These are phyloP conservation scores for Iguana delicatissima DNA, from an alignment of 2,797 vertebrate species.

Conservation along the genomic window DNA sequence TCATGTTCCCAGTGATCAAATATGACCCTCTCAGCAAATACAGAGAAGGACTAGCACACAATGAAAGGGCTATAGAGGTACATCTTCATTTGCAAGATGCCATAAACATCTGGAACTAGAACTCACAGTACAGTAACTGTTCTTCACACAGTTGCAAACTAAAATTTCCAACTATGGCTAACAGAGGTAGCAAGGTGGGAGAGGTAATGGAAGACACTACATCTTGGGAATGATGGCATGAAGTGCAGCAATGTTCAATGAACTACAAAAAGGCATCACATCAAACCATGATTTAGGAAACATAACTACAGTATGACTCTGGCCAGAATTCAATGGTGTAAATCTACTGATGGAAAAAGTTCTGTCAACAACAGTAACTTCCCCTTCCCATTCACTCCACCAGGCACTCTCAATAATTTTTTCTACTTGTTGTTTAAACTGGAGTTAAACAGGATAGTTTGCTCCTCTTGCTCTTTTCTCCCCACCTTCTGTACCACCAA, in stretches of 20 bases:
- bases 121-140: neutral
- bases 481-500: too few species aligned
- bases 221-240: neutral
- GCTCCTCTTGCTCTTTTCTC: too few species aligned
- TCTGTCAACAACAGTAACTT: too few species aligned
- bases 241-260: neutral
- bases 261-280: neutral
- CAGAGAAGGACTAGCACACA: constrained; percentile 29
- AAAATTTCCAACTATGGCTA: neutral
- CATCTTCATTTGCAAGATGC: neutral
- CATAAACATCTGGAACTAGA: neutral
- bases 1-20: neutral
- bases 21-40: constrained; percentile 3
- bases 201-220: neutral
- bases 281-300: neutral
- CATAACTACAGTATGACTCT: neutral
- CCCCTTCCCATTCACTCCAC: too few species aligned
- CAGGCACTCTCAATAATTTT: too few species aligned
- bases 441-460: too few species aligned
- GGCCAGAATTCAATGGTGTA: neutral
- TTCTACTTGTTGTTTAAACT: too few species aligned
- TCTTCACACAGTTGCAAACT: neutral
- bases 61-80: constrained; percentile 3
- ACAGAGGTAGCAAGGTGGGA: neutral
- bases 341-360: neutral